phyloP scores from a whole-genome alignment of 2,888 invertebrate species.

The Rotaria magnacalcarata region DNA sequence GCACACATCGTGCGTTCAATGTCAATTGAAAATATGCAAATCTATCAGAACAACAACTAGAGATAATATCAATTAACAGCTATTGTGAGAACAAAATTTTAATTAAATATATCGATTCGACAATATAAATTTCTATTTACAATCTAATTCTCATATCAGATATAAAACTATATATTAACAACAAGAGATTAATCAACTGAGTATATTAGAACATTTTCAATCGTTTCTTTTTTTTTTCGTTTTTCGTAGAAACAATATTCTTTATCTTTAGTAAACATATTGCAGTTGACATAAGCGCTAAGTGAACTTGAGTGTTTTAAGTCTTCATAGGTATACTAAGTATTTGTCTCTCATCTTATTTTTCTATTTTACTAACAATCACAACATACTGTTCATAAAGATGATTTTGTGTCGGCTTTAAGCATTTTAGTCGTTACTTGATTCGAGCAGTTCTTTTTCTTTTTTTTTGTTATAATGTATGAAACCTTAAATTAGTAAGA shows the following conservation, averaged over 20 bases:
- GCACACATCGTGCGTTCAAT: background rate
- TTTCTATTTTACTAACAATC: background rate
- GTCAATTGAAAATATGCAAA: constrained; percentile 14
- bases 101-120: background rate
- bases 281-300: background rate
- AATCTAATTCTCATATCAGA: background rate
- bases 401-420: background rate
- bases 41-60: background rate
- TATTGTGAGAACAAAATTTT: background rate
- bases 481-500: background rate
- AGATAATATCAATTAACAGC: constrained; percentile 14
- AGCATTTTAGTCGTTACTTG: background rate
- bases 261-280: background rate
- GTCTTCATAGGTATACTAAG: background rate
- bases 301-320: background rate
- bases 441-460: background rate
- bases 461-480: background rate
- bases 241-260: background rate
- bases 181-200: no score
- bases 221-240: background rate
- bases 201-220: no score
- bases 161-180: background rate
- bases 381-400: background rate
- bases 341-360: background rate
- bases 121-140: background rate